A percentile compares a stretch with the other conserved stretches of the same genome.
These are phyloP conservation scores for Pollenia amentaria DNA, from an alignment of 2,888 invertebrate species.

Conservation along the genomic window DNA sequence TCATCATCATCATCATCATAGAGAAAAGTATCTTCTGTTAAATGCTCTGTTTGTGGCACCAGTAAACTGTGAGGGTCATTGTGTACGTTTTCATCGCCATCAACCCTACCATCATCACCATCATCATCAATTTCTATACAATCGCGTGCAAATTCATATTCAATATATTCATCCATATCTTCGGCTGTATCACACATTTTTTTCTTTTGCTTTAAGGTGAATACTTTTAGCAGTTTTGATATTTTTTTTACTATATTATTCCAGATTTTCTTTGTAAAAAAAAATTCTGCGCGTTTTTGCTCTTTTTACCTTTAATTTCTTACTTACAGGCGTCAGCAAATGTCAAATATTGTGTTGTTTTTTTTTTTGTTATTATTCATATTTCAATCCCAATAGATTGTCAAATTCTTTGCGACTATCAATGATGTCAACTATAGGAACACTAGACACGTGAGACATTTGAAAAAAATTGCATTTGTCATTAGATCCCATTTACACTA, in stretches of 20 bases:
- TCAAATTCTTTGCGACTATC: not conserved
- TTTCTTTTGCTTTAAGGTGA: not conserved
- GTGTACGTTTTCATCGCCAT: not conserved
- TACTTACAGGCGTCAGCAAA: slow-evolving; percentile 63
- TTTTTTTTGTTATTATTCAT: slow-evolving; percentile 22
- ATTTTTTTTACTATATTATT: not conserved
- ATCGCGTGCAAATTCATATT: slow-evolving; percentile 76
- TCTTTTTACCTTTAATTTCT: slow-evolving; percentile 30
- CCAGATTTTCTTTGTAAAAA: slow-evolving; percentile 1
- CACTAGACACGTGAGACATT: too few species aligned
- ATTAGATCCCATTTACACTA: too few species aligned
- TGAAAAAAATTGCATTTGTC: too few species aligned
- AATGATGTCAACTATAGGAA: not conserved
- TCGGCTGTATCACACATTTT: slow-evolving; percentile 75
- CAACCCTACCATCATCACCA: slow-evolving; percentile 56
- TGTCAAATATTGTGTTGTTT: slow-evolving; percentile 39
- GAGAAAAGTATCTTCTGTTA: slow-evolving; percentile 58
- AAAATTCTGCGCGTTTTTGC: slow-evolving; percentile 58
- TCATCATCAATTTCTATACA: slow-evolving; percentile 73
- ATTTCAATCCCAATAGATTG: slow-evolving; percentile 40
- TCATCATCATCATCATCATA: slow-evolving; percentile 64
- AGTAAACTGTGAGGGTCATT: slow-evolving; percentile 18
- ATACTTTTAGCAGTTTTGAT: not conserved
- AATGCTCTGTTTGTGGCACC: slow-evolving; percentile 9
- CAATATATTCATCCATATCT: slow-evolving; percentile 80